Percentiles rank a stretch among this genome's conserved stretches.
These are phyloP conservation scores for Eublepharis macularius DNA, from an alignment of 2,113 vertebrate species.

Conservation along the genomic window DNA sequence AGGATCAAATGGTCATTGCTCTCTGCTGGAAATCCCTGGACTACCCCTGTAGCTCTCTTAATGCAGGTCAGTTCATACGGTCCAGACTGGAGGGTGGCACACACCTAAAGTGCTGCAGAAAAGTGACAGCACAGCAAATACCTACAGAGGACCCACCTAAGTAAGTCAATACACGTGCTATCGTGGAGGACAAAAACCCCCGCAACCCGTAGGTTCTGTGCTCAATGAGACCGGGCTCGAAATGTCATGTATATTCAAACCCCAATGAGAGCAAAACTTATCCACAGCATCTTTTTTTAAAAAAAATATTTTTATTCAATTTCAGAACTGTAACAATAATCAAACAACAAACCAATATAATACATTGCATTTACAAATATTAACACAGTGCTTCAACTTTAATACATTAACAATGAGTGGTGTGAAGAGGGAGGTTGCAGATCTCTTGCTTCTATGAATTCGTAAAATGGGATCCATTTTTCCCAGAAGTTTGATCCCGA, in stretches of 20 bases:
- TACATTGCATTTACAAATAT: no score
- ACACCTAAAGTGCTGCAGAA: neutral
- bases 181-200: neutral
- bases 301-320: no score
- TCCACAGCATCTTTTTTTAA: neutral
- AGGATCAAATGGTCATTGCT: neutral
- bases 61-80: neutral
- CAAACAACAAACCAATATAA: no score
- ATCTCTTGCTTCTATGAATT: no score
- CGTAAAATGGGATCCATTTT: no score
- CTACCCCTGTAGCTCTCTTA: neutral
- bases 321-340: no score
- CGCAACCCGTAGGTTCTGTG: neutral
- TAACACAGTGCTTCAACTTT: no score
- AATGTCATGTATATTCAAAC: neutral
- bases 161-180: neutral
- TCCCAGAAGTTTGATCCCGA: no score
- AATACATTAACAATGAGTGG: no score
- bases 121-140: neutral
- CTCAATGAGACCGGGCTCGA: neutral
- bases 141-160: neutral
- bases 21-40: neutral
- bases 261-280: neutral
- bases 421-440: no score
- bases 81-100: neutral